Conservation (phyloP, 2,888 invertebrate genomes). For the Callinectes sapidus region DNA sequence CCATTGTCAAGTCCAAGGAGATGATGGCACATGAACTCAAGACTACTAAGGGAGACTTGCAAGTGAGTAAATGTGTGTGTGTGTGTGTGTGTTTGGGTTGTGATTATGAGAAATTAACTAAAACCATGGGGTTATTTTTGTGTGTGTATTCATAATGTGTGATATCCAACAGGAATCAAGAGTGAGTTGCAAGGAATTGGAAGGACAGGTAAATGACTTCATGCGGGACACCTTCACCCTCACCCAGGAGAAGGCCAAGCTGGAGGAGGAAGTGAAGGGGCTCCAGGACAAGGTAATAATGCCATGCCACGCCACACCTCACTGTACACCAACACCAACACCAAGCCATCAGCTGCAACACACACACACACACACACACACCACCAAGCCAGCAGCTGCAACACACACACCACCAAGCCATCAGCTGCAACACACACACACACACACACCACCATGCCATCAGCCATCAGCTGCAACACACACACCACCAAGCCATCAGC, state of each 20-base stretch:
- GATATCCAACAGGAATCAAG: slow-evolving; percentile 28
- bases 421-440: not conserved
- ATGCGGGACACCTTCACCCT: slow-evolving; percentile 15
- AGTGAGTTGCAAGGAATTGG: slow-evolving; percentile 20
- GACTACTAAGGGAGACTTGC: slow-evolving; percentile 49
- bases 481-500: not conserved
- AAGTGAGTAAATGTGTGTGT: slow-evolving; percentile 40
- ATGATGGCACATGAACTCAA: slow-evolving; percentile 57
- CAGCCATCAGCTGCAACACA: not conserved
- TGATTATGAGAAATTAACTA: too few relatives aligned
- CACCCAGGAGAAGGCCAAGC: slow-evolving; percentile 41
- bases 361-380: too few relatives aligned
- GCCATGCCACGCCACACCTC: not conserved
- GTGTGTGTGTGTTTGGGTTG: slow-evolving; percentile 39
- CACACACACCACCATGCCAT: too few relatives aligned
- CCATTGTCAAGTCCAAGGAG: slow-evolving; percentile 38
- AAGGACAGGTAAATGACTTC: slow-evolving; percentile 6
- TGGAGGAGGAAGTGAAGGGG: slow-evolving; percentile 42
- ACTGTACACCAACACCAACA: not conserved
- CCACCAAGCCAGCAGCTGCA: not conserved
- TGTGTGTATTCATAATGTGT: not conserved
- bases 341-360: not conserved
- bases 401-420: too few relatives aligned
- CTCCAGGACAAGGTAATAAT: slow-evolving; percentile 61
- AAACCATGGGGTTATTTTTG: not conserved